A percentile compares a stretch with the other conserved stretches of the same genome.
phyloP scores from a whole-genome alignment of 2,797 vertebrate genomes.

The Neostethus bicornis region DNA sequence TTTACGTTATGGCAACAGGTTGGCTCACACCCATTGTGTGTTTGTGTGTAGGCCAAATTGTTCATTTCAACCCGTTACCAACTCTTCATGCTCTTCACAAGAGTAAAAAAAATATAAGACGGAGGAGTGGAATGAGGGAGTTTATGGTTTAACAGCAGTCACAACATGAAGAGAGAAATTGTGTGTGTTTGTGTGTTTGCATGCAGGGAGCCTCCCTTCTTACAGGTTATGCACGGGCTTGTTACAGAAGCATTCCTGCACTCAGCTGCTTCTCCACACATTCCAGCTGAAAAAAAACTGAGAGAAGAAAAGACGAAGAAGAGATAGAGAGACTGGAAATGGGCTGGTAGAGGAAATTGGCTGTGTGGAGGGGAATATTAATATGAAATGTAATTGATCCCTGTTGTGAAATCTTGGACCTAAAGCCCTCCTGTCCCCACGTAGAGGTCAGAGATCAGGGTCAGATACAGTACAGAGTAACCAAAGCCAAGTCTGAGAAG shows the following conservation, averaged over 20 bases:
- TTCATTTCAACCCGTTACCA: conserved; percentile 3
- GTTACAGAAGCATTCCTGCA: conserved; percentile 79
- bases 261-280: conserved; percentile 79
- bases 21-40: conserved; percentile 43
- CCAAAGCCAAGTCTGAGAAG: conserved; percentile 44
- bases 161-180: background rate
- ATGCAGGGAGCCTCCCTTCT: conserved; percentile 58
- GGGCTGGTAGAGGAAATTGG: background rate
- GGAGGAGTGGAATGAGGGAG: conserved; percentile 1
- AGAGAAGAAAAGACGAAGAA: conserved; percentile 11
- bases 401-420: conserved; percentile 24
- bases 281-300: conserved; percentile 58
- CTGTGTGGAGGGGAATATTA: background rate
- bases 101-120: conserved; percentile 13
- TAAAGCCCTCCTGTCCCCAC: conserved; percentile 6
- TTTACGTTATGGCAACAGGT: conserved; percentile 52
- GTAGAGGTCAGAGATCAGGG: conserved; percentile 56
- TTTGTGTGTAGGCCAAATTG: conserved; percentile 19
- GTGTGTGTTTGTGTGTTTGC: conserved; percentile 33
- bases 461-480: conserved; percentile 47
- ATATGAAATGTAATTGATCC: conserved; percentile 37
- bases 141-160: conserved; percentile 6
- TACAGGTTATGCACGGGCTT: conserved; percentile 77
- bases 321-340: background rate
- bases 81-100: conserved; percentile 29